Base-by-base conservation (phyloP, 92 coral and sea anemone species). In the Parazoanthus darwini region DNA sequence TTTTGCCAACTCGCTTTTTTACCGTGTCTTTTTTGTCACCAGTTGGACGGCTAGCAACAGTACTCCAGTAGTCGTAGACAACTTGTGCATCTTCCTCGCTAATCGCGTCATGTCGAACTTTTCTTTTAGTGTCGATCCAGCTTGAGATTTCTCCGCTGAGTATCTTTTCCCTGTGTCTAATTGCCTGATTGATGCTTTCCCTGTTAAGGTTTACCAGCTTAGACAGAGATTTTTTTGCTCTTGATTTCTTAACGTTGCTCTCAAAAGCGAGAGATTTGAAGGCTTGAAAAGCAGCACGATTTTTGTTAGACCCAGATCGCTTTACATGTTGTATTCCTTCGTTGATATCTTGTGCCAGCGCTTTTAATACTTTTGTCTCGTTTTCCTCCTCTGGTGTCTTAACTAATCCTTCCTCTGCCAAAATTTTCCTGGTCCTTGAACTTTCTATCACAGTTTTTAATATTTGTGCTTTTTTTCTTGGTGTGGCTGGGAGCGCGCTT, bases 241-340 rank as follows among this genome's bases (percentile, higher is more conserved):
- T 83, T 9, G 85, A 18, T 29, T 77, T 83, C 22, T 83, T 83
- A 3, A 76, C 88, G 20, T 84, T 84, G 0, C 39, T 39, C 18
- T 85, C 88, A 89, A 89, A 89, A 56, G 91, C 85, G 63, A 76
- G 85, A 83, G 89, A 89, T 26, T 86, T 86, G 51, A 46, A 39
- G 63, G 81, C 59, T 4, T 23, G 3, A 25, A 66, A 81, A 25
- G 81, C 87, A 16, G 86, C 86, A 13, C 78, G 85, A 8, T 88
- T 88, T 42, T 88, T 82, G 36, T 80, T 72, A 4, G 91, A 88
- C n/a, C 87, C 80, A 11, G 86, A 80, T 36, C 59, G 80, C 71
- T 88, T 88, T 1, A 88, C 81, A 1, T 81, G 11, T 50, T 9
- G 11, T 6, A 75, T 50, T 46, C 79, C 79, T 23, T 44, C 59